Conservation (phyloP, 2,797 vertebrate species). For the Sebastes cheni region DNA sequence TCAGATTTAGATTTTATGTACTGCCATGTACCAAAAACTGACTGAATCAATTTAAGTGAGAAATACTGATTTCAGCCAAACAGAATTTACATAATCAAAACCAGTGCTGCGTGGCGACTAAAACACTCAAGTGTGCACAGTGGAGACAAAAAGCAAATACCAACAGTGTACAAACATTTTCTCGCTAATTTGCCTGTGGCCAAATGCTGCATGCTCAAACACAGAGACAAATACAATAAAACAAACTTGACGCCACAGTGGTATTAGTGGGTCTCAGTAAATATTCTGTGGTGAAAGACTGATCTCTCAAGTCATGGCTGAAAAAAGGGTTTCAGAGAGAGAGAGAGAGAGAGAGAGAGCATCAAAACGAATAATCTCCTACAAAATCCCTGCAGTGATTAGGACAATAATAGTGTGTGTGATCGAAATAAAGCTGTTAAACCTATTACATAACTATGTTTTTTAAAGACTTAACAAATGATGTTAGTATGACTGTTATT, state of each 20-base stretch:
- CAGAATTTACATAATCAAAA: slow-evolving; percentile 46
- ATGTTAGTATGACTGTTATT: slow-evolving; percentile 16
- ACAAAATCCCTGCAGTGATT: not conserved
- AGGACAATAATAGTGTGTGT: not conserved
- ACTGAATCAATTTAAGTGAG: slow-evolving; percentile 21
- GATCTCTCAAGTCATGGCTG: slow-evolving; percentile 37
- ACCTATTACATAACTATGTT: not conserved
- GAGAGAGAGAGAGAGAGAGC: not conserved
- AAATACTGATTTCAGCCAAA: slow-evolving; percentile 21
- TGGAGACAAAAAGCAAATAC: slow-evolving; percentile 34
- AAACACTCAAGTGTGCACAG: slow-evolving; percentile 4
- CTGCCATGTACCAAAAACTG: slow-evolving; percentile 18
- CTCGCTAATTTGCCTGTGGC: slow-evolving; percentile 43
- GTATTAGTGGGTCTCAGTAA: slow-evolving; percentile 41
- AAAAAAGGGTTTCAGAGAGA: slow-evolving; percentile 9
- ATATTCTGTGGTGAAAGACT: slow-evolving; percentile 38
- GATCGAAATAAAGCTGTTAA: not conserved
- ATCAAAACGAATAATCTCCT: not conserved
- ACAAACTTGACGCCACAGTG: slow-evolving; percentile 47
- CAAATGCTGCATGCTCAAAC: slow-evolving; percentile 30
- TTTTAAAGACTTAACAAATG: not conserved
- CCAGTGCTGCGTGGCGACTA: slow-evolving; percentile 7
- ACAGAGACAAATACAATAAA: slow-evolving; percentile 45
- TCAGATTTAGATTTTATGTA: slow-evolving; percentile 13
- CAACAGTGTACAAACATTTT: slow-evolving; percentile 39